These are phyloP conservation scores for Solenopsis fugax DNA, from an alignment of 1,140 invertebrate species.

Conservation along the genomic window DNA sequence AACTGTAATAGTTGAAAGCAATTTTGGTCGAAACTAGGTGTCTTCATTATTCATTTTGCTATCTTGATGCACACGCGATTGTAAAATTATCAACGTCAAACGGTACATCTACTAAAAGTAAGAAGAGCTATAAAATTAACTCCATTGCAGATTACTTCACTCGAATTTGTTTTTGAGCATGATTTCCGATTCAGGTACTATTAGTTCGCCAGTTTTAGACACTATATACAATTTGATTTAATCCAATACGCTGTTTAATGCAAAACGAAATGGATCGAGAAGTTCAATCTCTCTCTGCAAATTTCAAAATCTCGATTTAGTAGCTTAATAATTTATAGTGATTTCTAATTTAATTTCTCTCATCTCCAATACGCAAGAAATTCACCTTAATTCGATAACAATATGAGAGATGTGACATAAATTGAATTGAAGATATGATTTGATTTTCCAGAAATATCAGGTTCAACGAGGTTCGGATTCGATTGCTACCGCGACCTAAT, in stretches of 20 bases:
- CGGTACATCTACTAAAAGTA: background rate
- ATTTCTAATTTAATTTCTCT: background rate
- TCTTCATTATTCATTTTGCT: background rate
- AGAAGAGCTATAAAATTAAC: background rate
- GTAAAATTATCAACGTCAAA: constrained; percentile 10
- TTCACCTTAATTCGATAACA: background rate
- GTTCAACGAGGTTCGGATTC: background rate
- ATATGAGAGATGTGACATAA: background rate
- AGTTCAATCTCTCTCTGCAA: background rate
- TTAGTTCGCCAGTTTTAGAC: background rate
- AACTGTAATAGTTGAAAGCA: background rate
- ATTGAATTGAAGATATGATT: background rate
- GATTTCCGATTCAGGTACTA: background rate
- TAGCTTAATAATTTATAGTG: background rate
- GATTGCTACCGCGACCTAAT: background rate
- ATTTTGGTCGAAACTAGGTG: background rate
- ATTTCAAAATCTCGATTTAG: background rate
- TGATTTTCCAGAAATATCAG: background rate
- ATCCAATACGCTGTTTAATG: background rate
- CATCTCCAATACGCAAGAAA: background rate
- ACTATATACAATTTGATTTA: background rate
- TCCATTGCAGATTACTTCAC: background rate
- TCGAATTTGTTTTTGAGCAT: background rate
- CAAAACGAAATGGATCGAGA: background rate
- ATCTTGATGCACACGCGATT: background rate